phyloP scores from a whole-genome alignment of 2,113 vertebrate species.

The Notechis scutatus region DNA sequence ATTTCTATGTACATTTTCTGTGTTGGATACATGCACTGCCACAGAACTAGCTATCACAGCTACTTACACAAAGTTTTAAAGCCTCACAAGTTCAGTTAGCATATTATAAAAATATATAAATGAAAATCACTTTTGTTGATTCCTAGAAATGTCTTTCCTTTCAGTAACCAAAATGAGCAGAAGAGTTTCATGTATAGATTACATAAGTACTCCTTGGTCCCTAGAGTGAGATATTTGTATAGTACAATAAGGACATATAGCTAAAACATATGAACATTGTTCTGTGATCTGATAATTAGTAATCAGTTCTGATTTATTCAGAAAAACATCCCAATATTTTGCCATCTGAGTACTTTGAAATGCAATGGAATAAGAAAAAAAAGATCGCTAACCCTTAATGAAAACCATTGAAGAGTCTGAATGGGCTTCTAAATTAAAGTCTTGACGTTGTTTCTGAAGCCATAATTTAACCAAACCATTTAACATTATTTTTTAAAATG shows the following conservation, averaged over 20 bases:
- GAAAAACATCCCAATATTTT: conserved; percentile 27
- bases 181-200: background rate
- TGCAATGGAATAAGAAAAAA: conserved; percentile 19
- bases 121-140: background rate
- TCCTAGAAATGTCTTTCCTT: background rate
- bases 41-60: conserved; percentile 48
- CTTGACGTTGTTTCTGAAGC: conserved; percentile 15
- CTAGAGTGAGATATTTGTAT: background rate
- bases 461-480: conserved; percentile 6
- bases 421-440: accelerated
- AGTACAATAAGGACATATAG: background rate
- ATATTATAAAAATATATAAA: background rate
- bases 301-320: conserved; percentile 21
- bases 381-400: background rate
- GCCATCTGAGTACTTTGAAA: conserved; percentile 41
- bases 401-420: background rate
- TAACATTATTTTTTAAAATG: background rate
- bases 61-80: background rate
- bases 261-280: conserved; percentile 20
- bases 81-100: background rate
- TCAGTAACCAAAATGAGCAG: background rate
- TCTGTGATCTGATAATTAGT: background rate
- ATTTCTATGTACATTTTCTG: conserved; percentile 5
- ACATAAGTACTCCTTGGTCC: background rate
- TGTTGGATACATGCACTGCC: conserved; percentile 32